These are phyloP conservation scores for Griposia aprilina DNA, from an alignment of 2,888 invertebrate species.

Conservation along the genomic window DNA sequence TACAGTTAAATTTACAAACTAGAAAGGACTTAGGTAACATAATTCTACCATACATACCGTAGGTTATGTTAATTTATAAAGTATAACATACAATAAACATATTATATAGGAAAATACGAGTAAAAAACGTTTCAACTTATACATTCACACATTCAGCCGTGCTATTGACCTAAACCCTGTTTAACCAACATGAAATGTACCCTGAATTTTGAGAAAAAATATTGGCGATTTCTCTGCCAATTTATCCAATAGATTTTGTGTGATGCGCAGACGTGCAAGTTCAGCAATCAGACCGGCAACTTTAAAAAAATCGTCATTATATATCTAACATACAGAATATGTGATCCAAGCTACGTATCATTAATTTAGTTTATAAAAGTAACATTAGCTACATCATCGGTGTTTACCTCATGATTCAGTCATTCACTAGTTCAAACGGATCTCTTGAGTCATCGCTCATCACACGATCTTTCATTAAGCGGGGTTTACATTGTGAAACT, in stretches of 20 bases:
- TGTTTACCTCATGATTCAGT: constrained; percentile 53
- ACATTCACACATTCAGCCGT: not conserved
- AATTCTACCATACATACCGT: too few species aligned
- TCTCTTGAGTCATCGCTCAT: constrained; percentile 49
- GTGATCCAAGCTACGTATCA: not conserved
- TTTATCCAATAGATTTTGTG: not conserved
- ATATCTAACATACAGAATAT: not conserved
- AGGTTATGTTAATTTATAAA: too few species aligned
- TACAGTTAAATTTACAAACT: too few species aligned
- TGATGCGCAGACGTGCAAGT: not conserved
- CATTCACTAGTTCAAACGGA: constrained; percentile 16
- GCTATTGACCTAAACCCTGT: not conserved
- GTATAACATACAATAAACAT: too few species aligned
- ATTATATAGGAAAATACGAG: too few species aligned
- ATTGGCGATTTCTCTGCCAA: not conserved
- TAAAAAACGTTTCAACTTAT: not conserved
- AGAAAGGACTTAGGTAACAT: too few species aligned
- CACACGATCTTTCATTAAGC: constrained; percentile 26
- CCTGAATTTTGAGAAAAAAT: not conserved
- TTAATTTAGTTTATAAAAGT: not conserved
- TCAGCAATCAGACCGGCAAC: not conserved
- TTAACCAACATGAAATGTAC: not conserved
- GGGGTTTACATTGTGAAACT: not conserved
- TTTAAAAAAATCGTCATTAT: not conserved
- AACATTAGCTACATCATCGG: constrained; percentile 13